Percentiles rank a stretch among this genome's conserved stretches.
phyloP scores from a whole-genome alignment of 2,888 invertebrate genomes.

The Drosophila prolongata region DNA sequence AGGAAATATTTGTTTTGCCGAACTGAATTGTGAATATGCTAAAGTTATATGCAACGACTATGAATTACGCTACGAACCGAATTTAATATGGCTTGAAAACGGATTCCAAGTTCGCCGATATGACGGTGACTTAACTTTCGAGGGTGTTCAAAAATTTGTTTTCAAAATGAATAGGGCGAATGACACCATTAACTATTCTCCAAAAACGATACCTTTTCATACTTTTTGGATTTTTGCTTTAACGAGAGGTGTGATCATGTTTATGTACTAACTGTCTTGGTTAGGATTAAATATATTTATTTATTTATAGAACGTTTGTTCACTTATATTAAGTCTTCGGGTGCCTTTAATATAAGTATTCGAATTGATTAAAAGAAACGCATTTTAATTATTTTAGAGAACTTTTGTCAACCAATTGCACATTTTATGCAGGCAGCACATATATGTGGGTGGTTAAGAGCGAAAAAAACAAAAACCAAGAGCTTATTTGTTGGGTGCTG shows the following conservation, averaged over 20 bases:
- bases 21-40: neutral
- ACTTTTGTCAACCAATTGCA: slow-evolving; percentile 62
- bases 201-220: neutral
- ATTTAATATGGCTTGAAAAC: slow-evolving; percentile 9
- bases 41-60: neutral
- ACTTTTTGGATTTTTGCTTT: neutral
- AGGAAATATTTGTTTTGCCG: slow-evolving; percentile 3
- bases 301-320: too few species aligned
- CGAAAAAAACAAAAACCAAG: slow-evolving; percentile 30
- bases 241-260: neutral
- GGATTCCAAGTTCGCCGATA: neutral
- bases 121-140: slow-evolving; percentile 10
- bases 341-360: too few species aligned
- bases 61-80: neutral
- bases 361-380: too few species aligned
- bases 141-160: slow-evolving; percentile 34
- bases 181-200: neutral
- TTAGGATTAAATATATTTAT: too few species aligned
- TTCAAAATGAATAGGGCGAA: neutral
- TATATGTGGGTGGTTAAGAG: slow-evolving; percentile 24
- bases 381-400: slow-evolving; percentile 61
- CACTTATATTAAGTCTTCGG: too few species aligned
- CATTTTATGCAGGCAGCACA: slow-evolving; percentile 54
- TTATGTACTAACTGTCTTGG: neutral
- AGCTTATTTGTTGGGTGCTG: slow-evolving; percentile 57